Evolutionary conservation across 2,797 vertebrate genomes (phyloP), one percentile per base, ranked within the genome.

Genomic region (Kryptolebias ocellatus): DNA sequence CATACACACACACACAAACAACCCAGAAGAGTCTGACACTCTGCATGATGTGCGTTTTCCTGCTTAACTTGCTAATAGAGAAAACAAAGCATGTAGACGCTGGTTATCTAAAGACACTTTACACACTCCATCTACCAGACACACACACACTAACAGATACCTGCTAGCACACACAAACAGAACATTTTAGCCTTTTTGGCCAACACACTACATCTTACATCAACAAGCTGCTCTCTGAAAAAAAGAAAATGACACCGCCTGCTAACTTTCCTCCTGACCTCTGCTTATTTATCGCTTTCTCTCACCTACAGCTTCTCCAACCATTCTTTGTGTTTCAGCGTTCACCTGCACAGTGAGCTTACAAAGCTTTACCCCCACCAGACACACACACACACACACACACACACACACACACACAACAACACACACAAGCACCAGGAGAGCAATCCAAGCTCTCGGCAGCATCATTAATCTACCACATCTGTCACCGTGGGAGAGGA

Each of bases 401-500:
- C 55, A 53, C 20, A 50, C 4, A 56, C 7, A 18, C 14, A 67
- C n/a, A n/a, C n/a, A n/a, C n/a, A n/a, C n/a, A n/a, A n/a, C n/a
- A n/a, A n/a, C 53, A 53, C 55, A 53, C 46, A 24, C 47, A 70
- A 42, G 60, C 20, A 60, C 42, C 2, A 2, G 44, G 51, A 80
- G 47, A 60, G 55, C 61, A 39, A 74, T 69, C 61, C 20, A 70
- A 24, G 54, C 66, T 79, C 54, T 37, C 51, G 69, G 64, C 42
- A 28, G 65, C 34, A 37, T 66, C 67, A 79, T 84, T 74, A 82
- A 81, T 83, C 70, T 74, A 70, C 63, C 70, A 67, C 70, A 71
- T 56, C 52, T 12, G 20, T 56, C 72, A 60, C 65, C 44, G 70
- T 17, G 60, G 67, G 60, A 39, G 66, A 71, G 20, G 66, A 70